phyloP scores from a whole-genome alignment of 2,888 invertebrate species.

The Coleophora deauratella region DNA sequence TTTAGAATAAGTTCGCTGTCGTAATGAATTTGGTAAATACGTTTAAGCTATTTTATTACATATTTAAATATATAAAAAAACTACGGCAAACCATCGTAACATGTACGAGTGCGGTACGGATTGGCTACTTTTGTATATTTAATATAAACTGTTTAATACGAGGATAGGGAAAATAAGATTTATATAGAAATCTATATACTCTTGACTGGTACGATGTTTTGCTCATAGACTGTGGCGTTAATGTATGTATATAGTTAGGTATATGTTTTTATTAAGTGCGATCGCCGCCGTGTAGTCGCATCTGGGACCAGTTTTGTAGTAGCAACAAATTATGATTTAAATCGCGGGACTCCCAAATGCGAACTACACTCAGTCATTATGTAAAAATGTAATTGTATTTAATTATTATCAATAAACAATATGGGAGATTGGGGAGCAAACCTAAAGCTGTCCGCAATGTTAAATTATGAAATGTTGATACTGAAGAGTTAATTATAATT shows the following conservation, averaged over 20 bases:
- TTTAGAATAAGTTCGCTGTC: no score
- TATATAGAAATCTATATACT: constrained; percentile 5
- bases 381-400: constrained; percentile 34
- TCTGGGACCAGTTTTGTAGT: constrained; percentile 34
- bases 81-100: no score
- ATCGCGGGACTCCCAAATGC: constrained; percentile 34
- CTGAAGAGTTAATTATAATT: constrained; percentile 6
- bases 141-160: no score
- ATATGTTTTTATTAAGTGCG: constrained; percentile 9
- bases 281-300: constrained; percentile 27
- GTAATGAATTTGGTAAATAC: no score
- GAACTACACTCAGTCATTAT: constrained; percentile 35
- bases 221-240: constrained; percentile 24
- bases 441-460: constrained; percentile 37
- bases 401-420: constrained; percentile 43
- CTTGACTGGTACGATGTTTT: constrained; percentile 28
- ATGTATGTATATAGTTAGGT: constrained; percentile 26
- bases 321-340: constrained; percentile 14
- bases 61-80: no score
- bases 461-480: no score
- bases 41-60: no score
- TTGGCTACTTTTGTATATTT: no score
- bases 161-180: constrained; percentile 2
- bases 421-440: constrained; percentile 58
- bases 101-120: no score